Percentiles rank a stretch among this genome's conserved stretches.
phyloP scores from a whole-genome alignment of 2,797 vertebrate species.

The Enteromius paludinosus region DNA sequence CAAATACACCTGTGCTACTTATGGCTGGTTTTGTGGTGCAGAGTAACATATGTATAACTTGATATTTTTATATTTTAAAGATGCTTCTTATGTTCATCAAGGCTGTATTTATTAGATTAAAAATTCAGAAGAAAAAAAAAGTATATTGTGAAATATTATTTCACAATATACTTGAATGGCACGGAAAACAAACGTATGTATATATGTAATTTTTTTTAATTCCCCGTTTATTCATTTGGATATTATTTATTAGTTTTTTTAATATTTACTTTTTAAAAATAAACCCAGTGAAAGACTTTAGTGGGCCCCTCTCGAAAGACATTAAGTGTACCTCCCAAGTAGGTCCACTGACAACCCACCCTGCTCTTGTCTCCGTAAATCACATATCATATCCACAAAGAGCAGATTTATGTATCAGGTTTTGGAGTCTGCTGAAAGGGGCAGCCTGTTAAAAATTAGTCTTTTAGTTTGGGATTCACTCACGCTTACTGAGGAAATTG shows the following conservation, averaged over 20 bases:
- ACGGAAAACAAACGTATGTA: too few species aligned
- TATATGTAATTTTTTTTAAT: too few species aligned
- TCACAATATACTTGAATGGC: too few species aligned
- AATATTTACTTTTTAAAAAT: background rate
- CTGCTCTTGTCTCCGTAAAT: slow-evolving; percentile 12
- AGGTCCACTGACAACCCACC: background rate
- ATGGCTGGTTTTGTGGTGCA: too few species aligned
- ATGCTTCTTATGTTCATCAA: too few species aligned
- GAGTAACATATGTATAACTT: too few species aligned
- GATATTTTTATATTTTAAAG: too few species aligned
- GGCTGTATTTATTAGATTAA: too few species aligned
- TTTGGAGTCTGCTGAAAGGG: slow-evolving; percentile 31
- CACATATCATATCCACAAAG: slow-evolving; percentile 18
- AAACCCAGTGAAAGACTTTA: background rate
- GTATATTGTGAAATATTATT: too few species aligned
- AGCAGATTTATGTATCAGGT: slow-evolving; percentile 37
- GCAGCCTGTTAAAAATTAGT: slow-evolving; percentile 34
- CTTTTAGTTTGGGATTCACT: slow-evolving; percentile 39
- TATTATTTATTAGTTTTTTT: background rate
- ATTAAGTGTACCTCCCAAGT: slow-evolving; percentile 3
- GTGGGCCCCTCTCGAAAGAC: background rate
- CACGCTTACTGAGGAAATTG: slow-evolving; percentile 20
- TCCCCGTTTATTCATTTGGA: background rate
- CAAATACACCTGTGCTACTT: too few species aligned
- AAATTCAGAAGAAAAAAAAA: too few species aligned